Base-by-base conservation (phyloP, 2,113 vertebrate genomes). In the Tenrec ecaudatus region DNA sequence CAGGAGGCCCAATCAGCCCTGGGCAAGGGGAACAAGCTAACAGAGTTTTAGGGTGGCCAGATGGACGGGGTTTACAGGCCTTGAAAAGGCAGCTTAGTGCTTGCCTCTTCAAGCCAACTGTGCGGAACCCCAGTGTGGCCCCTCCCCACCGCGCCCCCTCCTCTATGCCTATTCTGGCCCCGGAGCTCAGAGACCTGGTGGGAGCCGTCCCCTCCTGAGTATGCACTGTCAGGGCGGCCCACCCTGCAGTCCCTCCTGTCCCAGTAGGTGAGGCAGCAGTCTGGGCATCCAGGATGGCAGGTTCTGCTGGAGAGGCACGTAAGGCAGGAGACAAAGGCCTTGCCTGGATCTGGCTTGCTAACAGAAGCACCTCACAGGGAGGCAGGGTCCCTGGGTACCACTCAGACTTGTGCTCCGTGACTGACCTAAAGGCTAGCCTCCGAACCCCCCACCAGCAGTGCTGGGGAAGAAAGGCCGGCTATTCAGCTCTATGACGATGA, bases 11-110 rank as follows among this genome's bases (percentile, higher is more conserved):
- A 99, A 98, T 99, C 99, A 99, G 99, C 98, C 98, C 98, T 99
- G 98, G 98, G 99, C 98, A 96, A 98, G 99, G 98, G 98, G 98
- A 99, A 98, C 99, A 99, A 99, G 99, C 99, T 99, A 98, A 98
- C 98, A 98, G 98, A 99, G 99, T 99, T 99, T 99, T 99, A 99
- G 98, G 98, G 98, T 98, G 99, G 99, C 99, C 99, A 99, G 99
- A 99, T 99, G 99, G 99, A 99, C 98, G 98, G 98, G 98, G 99
- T 98, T 99, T 98, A 98, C 99, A 97, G 98, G 98, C 98, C 98
- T 98, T 99, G 99, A 99, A 99, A 99, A 99, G 99, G 99, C 98
- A 99, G 99, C 99, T 99, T 99, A 99, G 98, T 98, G 98, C 99
- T 99, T 97, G 99, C 99, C 99, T 99, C 99, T 99, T 99, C 99